Evolutionary conservation across 2,888 invertebrate genomes (phyloP), one percentile per base, ranked within the genome.

Genomic region (Philaethria dido): DNA sequence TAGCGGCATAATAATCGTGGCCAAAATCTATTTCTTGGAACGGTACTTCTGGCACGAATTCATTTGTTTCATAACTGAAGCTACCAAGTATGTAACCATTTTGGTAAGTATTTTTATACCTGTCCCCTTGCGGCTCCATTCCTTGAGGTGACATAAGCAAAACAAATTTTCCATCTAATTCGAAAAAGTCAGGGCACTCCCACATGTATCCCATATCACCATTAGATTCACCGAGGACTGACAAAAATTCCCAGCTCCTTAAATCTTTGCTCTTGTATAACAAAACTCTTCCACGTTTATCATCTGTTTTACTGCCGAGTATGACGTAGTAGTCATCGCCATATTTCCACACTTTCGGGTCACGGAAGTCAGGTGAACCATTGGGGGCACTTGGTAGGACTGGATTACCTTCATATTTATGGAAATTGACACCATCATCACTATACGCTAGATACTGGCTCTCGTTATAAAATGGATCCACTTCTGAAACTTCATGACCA

Each of bases 121-220:
- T 81, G 64, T 93, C 89, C 1, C 90, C 93, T 73, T 83, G 72
- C 0, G 86, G 80, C 29, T 78, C 74, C 55, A 93, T 73, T 5
- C 92, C 92, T 77, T 92, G 92, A 0, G 92, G 89, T 2, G 92
- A 93, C 78, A 92, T 82, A 1, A 93, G 77, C 6, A 93, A 73
- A 0, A 93, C 76, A 63, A 84, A 83, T 68, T 85, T 93, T 18
- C 89, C 89, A 39, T 86, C 80, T 3, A 93, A 74, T 70, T 92
- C 87, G 36, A 93, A 93, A 66, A 93, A 89, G 70, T 93, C 93
- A 0, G 93, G 93, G 70, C 93, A 93, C 72, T 93, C 93, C 91
- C 92, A 93, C 91, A 93, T 92, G 63, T 88, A 92, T 0, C 89
- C 89, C 73, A 86, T 71, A 16, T 82, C 80, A 14, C 85, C 87